Base-by-base conservation (phyloP, 2,888 invertebrate species). In the Maniola hyperantus region DNA sequence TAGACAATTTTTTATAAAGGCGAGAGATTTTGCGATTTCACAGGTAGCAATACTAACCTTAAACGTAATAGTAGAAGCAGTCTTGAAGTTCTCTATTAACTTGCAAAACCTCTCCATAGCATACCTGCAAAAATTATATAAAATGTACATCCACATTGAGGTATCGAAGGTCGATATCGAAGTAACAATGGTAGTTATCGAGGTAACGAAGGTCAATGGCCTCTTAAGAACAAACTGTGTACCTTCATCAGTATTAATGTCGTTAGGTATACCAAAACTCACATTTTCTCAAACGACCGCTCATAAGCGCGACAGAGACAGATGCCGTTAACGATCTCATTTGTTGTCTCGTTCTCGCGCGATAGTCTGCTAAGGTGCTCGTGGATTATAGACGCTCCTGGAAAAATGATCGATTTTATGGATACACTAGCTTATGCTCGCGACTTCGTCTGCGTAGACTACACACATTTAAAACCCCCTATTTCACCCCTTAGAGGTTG, bases 71-170 rank as follows among this genome's bases (percentile, higher is more conserved):
- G 82, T 82, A 1, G 91, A 87, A 0, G 88, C 89, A 0, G 81
- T 77, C 73, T 88, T 91, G 75, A 84, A 91, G 66, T 85, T 87
- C 71, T 91, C 89, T 69, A 91, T 72, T 67, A 91, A 82, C 72
- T 81, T 87, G 73, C 83, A 84, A 65, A 91, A 84, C 69, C 91
- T 81, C 54, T 91, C 90, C 59, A 91, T 81, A 0, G 91, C 91
- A 51, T 83, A 81, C 69, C 91, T 91, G 79, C 2, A 73, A 73
- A 48, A 36, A 44, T 18, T 36, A 55, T 4, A 46, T 50, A 63
- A 57, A 6, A 53, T 26, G 4, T 51, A 18, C 8, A 51, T 26
- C 26, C 2, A 26, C 4, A 26, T 26, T 4, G 26, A 26, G 26
- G 26, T 26, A 26, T 2, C 1, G 26, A 26, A 26, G 26, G 26